A percentile compares a stretch with the other conserved stretches of the same genome.
These are phyloP conservation scores for Germaria angustata DNA, from an alignment of 2,888 invertebrate species.

Conservation along the genomic window DNA sequence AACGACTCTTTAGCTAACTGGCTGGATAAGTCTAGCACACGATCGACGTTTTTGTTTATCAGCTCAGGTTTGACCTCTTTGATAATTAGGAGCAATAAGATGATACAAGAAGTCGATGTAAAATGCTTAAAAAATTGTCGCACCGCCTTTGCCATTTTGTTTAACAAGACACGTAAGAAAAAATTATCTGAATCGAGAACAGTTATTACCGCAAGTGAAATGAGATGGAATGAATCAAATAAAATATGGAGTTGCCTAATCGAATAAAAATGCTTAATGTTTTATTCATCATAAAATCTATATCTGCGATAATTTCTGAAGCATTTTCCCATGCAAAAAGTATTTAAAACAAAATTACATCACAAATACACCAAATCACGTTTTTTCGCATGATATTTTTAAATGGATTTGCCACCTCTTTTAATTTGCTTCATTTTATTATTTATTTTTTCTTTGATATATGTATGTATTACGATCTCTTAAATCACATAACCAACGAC, in stretches of 20 bases:
- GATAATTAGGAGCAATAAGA: conserved; percentile 41
- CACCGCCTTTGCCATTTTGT: conserved; percentile 51
- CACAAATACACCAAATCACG: no score
- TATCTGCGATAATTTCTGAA: no score
- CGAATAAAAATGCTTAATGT: no score
- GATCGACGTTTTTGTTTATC: conserved; percentile 88
- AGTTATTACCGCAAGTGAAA: not conserved
- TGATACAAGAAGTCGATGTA: conserved; percentile 15
- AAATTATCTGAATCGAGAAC: not conserved
- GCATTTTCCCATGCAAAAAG: no score
- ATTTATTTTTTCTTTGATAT: no score
- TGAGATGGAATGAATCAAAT: not conserved
- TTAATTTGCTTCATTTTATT: no score
- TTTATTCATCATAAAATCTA: no score
- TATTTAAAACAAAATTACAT: no score
- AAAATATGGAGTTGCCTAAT: no score
- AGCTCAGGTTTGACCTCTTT: conserved; percentile 33
- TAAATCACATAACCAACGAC: conserved; percentile 44
- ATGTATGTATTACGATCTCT: conserved; percentile 36
- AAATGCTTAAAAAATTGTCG: conserved; percentile 23
- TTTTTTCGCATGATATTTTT: no score
- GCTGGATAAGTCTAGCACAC: conserved; percentile 91
- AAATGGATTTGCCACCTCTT: no score
- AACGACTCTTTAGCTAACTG: conserved; percentile 92
- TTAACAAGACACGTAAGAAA: conserved; percentile 59